Evolutionary conservation across 2,888 invertebrate genomes (phyloP).

Genomic region (Agrotis segetum): DNA sequence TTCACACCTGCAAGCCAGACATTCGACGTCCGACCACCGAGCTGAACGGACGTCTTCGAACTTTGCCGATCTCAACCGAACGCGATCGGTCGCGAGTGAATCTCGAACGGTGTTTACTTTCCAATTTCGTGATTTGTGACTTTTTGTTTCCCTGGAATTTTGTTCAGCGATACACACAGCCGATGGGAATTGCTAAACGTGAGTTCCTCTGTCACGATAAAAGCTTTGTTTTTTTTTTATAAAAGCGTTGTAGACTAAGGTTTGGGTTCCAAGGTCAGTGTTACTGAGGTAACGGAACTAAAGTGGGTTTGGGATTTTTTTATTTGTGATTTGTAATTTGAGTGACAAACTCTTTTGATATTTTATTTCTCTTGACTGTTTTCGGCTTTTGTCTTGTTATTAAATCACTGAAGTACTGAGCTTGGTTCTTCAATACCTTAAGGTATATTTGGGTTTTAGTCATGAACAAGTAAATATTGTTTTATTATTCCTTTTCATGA

Average conservation of each 20-base stretch:
- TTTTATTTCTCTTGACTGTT: constrained; percentile 2
- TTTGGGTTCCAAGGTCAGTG: constrained; percentile 69
- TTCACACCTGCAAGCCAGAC: constrained; percentile 72
- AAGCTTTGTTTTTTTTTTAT: constrained; percentile 64
- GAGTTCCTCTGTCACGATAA: constrained; percentile 74
- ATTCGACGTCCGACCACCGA: constrained; percentile 79
- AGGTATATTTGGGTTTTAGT: no score
- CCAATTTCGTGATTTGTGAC: constrained; percentile 81
- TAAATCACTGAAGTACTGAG: background rate
- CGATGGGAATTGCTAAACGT: constrained; percentile 80
- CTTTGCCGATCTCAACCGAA: constrained; percentile 36
- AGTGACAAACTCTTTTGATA: constrained; percentile 5
- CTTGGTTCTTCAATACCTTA: no score
- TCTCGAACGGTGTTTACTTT: constrained; percentile 78
- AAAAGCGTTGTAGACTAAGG: constrained; percentile 43
- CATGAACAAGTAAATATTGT: no score
- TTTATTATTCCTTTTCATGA: no score
- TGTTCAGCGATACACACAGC: constrained; percentile 61
- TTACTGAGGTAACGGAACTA: constrained; percentile 67
- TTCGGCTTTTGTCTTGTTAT: background rate
- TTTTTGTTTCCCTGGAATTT: constrained; percentile 75
- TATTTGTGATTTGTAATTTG: constrained; percentile 17
- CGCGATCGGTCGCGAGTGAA: constrained; percentile 74
- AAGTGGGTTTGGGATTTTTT: constrained; percentile 21
- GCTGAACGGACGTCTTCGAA: constrained; percentile 68